These are phyloP conservation scores for Caenorhabditis uteleia DNA, from an alignment of 2,888 invertebrate species.

Conservation along the genomic window DNA sequence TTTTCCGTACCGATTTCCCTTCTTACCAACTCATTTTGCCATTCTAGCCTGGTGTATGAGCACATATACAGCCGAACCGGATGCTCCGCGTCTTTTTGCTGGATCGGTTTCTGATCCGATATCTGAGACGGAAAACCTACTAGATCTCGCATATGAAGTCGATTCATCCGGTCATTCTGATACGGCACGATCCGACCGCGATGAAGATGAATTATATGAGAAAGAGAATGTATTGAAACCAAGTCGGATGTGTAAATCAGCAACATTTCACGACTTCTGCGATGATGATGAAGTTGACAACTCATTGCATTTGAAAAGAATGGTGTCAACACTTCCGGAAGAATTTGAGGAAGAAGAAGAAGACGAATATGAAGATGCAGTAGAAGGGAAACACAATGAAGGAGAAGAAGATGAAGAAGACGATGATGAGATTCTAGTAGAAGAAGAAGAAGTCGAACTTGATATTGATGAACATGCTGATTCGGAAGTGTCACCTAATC, in stretches of 20 bases:
- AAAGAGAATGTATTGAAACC: too few relatives aligned
- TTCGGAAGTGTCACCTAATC: neutral
- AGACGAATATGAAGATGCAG: slow-evolving; percentile 29
- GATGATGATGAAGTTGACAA: slow-evolving; percentile 22
- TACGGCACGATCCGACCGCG: slow-evolving; percentile 17
- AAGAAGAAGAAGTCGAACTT: slow-evolving; percentile 26
- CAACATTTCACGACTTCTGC: slow-evolving; percentile 38
- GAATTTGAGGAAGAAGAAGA: slow-evolving; percentile 33
- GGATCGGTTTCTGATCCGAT: slow-evolving; percentile 34
- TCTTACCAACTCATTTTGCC: too few relatives aligned
- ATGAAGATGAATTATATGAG: slow-evolving; percentile 19
- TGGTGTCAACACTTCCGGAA: slow-evolving; percentile 19
- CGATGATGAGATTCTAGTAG: slow-evolving; percentile 30
- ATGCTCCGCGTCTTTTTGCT: too few relatives aligned
- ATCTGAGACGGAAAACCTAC: slow-evolving; percentile 32
- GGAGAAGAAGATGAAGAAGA: slow-evolving; percentile 28
- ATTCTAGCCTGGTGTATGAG: too few relatives aligned
- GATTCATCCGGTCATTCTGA: slow-evolving; percentile 1
- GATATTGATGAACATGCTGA: slow-evolving; percentile 12
- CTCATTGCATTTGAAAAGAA: slow-evolving; percentile 12
- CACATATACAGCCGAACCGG: too few relatives aligned
- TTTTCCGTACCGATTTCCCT: too few relatives aligned
- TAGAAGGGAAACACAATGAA: slow-evolving; percentile 22
- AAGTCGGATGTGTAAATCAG: slow-evolving; percentile 35
- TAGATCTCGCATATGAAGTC: slow-evolving; percentile 21